Base-by-base conservation (phyloP, 92 coral and sea anemone species). In the Palythoa grandis region DNA sequence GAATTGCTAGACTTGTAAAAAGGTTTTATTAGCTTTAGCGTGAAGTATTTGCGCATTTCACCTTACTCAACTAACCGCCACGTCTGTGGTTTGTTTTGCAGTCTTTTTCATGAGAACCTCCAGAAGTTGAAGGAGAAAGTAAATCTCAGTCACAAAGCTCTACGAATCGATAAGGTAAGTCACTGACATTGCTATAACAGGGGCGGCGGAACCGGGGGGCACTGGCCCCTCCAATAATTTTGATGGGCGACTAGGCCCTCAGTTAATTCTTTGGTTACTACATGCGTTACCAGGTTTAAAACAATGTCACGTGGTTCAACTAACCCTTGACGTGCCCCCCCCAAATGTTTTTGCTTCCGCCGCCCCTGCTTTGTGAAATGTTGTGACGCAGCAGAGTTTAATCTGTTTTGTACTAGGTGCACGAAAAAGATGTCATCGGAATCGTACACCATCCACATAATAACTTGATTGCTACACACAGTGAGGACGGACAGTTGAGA, bases 341-440 rank as follows among this genome's bases (percentile, higher is more conserved):
- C 35, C 35, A 29, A 29, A 29, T 29, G 0, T 29, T 29, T 29
- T 29, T 29, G 35, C 35, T 29, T 29, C 0, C 35, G 35, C 35
- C 35, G 35, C 35, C 35, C n/a, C 71, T 40, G 2, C 52, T 43
- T 2, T 53, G 19, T 43, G 48, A 54, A 54, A 1, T 54, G 61
- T 16, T 54, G 3, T 54, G 19, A 54, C 6, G 61, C 16, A 8
- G 7, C 43, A 53, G 4, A 52, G 4, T 72, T 5, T n/a, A 3
- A 29, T 63, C 20, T 50, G 52, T 57, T 50, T 85, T 39, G 43
- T 68, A 40, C n/a, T 35, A 96, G 98, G 96, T 97, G 20, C 99
- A 97, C 58, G 99, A 97, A 72, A 97, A 97, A 80, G 99, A 97
- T 73, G 99, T 97, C 11, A 97, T 97, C 23, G 99, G 99, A n/a